phyloP scores from a whole-genome alignment of 2,888 invertebrate species.

The Kryphioiulus occultus region DNA sequence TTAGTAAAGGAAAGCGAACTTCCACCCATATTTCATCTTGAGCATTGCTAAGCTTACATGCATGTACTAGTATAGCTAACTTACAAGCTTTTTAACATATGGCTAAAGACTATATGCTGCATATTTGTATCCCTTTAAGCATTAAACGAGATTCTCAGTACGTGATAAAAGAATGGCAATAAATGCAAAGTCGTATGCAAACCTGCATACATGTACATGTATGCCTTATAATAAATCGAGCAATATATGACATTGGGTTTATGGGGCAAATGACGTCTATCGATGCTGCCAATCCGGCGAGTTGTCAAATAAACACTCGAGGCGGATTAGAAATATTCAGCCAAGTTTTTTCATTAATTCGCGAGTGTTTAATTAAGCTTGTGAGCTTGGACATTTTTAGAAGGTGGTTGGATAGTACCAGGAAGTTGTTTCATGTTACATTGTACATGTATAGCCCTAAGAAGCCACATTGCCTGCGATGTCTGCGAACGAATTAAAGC shows the following conservation, averaged over 20 bases:
- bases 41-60: background rate
- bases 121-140: background rate
- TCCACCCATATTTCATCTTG: background rate
- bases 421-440: background rate
- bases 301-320: slow-evolving; percentile 39
- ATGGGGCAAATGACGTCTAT: slow-evolving; percentile 32
- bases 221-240: background rate
- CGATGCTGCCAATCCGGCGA: slow-evolving; percentile 1
- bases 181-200: background rate
- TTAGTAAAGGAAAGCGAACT: background rate
- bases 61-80: no score
- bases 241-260: slow-evolving; percentile 28
- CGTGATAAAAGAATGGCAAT: background rate
- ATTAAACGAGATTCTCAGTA: background rate
- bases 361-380: slow-evolving; percentile 29
- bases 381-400: background rate
- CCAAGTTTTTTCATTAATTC: slow-evolving; percentile 40
- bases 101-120: no score
- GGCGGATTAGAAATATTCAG: slow-evolving; percentile 8
- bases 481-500: background rate
- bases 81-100: no score
- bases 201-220: background rate
- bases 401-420: background rate
- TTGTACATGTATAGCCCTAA: slow-evolving; percentile 21
- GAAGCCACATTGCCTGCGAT: background rate